Evolutionary conservation across 2,797 vertebrate species (phyloP).

Genomic region (Cyprinodon diabolis): DNA sequence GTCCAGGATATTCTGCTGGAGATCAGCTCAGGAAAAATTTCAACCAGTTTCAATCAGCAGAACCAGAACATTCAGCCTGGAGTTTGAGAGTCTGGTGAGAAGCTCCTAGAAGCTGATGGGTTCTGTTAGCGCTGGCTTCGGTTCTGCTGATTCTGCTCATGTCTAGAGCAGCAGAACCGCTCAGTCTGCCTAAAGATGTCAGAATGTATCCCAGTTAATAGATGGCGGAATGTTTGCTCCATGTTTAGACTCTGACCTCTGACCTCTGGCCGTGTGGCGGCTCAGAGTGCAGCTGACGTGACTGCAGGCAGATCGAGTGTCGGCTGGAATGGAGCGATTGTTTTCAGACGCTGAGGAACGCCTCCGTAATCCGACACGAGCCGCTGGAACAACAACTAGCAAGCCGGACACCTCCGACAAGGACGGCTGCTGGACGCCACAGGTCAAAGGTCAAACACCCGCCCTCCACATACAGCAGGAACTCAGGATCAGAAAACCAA

Average conservation of each 20-base stretch:
- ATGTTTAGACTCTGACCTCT: slow-evolving; percentile 11
- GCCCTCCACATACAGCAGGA: neutral
- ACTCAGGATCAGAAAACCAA: neutral
- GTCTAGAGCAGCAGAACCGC: neutral
- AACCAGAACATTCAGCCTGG: neutral
- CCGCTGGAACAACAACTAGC: slow-evolving; percentile 5
- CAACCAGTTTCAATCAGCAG: neutral
- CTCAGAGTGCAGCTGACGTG: slow-evolving; percentile 1
- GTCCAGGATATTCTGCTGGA: neutral
- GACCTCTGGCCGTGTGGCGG: slow-evolving; percentile 30
- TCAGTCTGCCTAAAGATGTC: neutral
- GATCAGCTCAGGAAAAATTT: neutral
- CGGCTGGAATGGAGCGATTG: slow-evolving; percentile 24
- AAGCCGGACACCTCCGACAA: neutral
- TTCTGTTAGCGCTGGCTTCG: neutral
- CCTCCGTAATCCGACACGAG: neutral
- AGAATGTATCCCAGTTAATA: neutral
- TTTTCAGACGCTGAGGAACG: slow-evolving; percentile 25
- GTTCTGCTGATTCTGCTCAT: neutral
- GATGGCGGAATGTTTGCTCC: neutral
- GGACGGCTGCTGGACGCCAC: neutral
- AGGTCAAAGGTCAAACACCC: slow-evolving; percentile 8
- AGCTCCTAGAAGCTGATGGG: neutral
- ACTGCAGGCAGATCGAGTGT: slow-evolving; percentile 15
- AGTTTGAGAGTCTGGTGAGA: too few relatives aligned